Evolutionary conservation across 2,113 vertebrate genomes (phyloP).

Genomic region (Tursiops truncatus): DNA sequence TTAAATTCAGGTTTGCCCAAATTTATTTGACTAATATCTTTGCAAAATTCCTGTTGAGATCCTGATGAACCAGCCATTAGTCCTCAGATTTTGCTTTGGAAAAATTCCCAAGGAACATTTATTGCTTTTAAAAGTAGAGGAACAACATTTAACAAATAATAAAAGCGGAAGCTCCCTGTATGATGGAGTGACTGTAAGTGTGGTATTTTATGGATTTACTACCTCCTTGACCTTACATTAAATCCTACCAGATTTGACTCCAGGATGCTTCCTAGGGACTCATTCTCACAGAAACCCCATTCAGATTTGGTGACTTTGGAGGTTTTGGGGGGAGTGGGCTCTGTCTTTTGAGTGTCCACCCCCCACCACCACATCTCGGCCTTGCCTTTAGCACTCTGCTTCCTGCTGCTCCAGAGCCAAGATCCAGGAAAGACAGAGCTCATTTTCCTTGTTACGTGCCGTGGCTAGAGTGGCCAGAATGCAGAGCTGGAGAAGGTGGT

Average conservation of each 20-base stretch:
- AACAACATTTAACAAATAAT: neutral
- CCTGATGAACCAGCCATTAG: neutral
- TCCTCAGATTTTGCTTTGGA: constrained; percentile 19
- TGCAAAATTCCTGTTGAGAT: neutral
- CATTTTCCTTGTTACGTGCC: neutral
- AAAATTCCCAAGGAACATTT: neutral
- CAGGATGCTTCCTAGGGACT: neutral
- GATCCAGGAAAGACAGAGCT: neutral
- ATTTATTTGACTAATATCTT: neutral
- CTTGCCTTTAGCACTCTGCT: neutral
- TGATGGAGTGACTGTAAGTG: neutral
- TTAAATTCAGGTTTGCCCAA: neutral
- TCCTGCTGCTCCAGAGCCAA: neutral
- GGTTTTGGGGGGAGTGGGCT: neutral
- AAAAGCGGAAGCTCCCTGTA: neutral
- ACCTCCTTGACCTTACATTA: neutral
- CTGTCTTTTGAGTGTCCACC: neutral
- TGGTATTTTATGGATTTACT: neutral
- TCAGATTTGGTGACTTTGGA: neutral
- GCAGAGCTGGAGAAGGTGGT: constrained; percentile 28
- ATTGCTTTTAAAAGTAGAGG: neutral
- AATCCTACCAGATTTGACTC: neutral
- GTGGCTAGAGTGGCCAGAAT: neutral
- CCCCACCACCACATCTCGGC: neutral
- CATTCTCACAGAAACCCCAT: neutral